Conservation (phyloP, 2,888 invertebrate genomes). For the Pheosia gnoma region DNA sequence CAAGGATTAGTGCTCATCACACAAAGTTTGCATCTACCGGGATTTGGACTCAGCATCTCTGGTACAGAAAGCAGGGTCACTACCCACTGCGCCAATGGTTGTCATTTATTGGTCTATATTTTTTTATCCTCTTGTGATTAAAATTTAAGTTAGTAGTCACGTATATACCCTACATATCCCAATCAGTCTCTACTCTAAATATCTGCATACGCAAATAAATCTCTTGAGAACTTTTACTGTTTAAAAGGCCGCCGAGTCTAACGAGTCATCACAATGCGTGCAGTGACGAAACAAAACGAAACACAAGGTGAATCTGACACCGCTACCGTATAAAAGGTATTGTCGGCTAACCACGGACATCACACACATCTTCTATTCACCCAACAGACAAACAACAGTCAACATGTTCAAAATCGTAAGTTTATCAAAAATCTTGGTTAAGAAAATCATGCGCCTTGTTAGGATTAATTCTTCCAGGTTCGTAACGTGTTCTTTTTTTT, state of each 20-base stretch:
- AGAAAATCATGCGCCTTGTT: background rate
- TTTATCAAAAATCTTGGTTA: slow-evolving; percentile 19
- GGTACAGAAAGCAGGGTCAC: too few relatives aligned
- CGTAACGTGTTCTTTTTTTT: background rate
- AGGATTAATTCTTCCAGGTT: background rate
- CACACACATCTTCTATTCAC: slow-evolving; percentile 67
- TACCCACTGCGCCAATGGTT: too few relatives aligned
- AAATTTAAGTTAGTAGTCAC: too few relatives aligned
- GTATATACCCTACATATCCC: too few relatives aligned
- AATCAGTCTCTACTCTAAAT: background rate
- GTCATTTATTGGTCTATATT: too few relatives aligned
- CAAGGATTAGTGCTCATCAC: too few relatives aligned
- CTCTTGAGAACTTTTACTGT: background rate
- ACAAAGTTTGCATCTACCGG: too few relatives aligned
- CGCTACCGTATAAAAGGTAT: slow-evolving; percentile 76
- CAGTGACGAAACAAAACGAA: slow-evolving; percentile 65
- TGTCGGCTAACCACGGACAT: slow-evolving; percentile 63
- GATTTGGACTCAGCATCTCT: too few relatives aligned
- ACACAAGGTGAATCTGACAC: slow-evolving; percentile 79
- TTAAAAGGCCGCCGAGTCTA: slow-evolving; percentile 51
- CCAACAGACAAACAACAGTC: slow-evolving; percentile 53
- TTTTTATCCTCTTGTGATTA: too few relatives aligned
- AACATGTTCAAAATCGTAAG: slow-evolving; percentile 76
- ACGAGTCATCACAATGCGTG: slow-evolving; percentile 55
- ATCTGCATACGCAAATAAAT: background rate